phyloP scores from a whole-genome alignment of 2,113 vertebrate genomes.

The Pelodiscus sinensis region DNA sequence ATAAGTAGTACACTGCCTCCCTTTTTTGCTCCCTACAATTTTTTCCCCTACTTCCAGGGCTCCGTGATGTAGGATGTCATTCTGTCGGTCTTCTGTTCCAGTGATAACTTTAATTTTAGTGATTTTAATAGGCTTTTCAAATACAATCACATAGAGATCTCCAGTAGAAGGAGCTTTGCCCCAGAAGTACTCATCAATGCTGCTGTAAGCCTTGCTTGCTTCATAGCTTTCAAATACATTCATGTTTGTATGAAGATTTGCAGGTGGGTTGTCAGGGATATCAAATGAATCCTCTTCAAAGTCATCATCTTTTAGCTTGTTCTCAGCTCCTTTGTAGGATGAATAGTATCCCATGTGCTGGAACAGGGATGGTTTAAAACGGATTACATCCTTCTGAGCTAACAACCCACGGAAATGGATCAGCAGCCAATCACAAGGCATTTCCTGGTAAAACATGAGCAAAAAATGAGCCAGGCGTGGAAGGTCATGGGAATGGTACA shows the following conservation, averaged over 20 bases:
- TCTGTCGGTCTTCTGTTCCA: conserved; percentile 94
- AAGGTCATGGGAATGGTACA: conserved; percentile 90
- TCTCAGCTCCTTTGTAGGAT: conserved; percentile 95
- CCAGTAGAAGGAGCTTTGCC: conserved; percentile 92
- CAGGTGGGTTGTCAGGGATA: conserved; percentile 96
- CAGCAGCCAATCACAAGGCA: conserved; percentile 98
- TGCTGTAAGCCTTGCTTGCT: conserved; percentile 93
- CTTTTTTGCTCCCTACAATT: conserved; percentile 85
- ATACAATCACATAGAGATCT: conserved; percentile 91
- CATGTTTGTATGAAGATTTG: conserved; percentile 92
- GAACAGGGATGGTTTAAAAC: conserved; percentile 98
- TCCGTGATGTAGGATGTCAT: conserved; percentile 94
- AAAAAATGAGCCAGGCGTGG: conserved; percentile 95
- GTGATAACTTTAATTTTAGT: conserved; percentile 93
- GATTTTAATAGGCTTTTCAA: conserved; percentile 92
- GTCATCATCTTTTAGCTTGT: conserved; percentile 98
- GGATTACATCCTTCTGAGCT: conserved; percentile 94
- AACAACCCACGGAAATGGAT: conserved; percentile 94
- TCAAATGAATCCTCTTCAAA: conserved; percentile 97
- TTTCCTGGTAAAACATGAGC: conserved; percentile 99
- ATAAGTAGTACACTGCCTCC: conserved; percentile 89
- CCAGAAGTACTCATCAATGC: conserved; percentile 97
- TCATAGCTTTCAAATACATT: conserved; percentile 98
- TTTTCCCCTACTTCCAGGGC: conserved; percentile 94
- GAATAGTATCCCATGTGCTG: conserved; percentile 99